Conservation (phyloP, 1,140 invertebrate genomes). For the Triops longicaudatus region DNA sequence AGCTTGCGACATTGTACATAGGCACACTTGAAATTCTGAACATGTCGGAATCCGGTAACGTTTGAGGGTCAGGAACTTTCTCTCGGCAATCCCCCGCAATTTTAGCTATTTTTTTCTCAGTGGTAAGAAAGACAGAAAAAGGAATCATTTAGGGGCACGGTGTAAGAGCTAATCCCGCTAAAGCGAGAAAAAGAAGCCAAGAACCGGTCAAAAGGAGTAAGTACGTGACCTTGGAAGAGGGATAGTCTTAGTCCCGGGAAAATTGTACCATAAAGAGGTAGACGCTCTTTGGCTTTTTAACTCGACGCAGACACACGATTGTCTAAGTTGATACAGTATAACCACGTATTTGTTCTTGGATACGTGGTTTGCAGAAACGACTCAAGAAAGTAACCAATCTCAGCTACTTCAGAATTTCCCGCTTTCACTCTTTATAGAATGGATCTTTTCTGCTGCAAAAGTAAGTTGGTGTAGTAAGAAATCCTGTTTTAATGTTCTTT, state of each 20-base stretch:
- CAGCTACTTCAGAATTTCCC: too few relatives aligned
- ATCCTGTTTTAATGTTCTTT: too few relatives aligned
- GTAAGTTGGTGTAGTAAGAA: too few relatives aligned
- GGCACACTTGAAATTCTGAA: not conserved
- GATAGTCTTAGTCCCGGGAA: not conserved
- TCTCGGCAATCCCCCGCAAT: not conserved
- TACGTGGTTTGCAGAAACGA: too few relatives aligned
- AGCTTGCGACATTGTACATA: not conserved
- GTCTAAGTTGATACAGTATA: not conserved
- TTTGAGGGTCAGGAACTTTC: not conserved
- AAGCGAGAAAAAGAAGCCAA: not conserved
- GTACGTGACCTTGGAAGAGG: not conserved
- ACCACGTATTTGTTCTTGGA: not conserved
- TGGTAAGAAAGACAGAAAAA: not conserved
- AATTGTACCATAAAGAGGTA: not conserved
- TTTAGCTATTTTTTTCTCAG: too few relatives aligned
- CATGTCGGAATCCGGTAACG: not conserved
- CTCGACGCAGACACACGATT: not conserved
- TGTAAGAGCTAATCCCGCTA: not conserved
- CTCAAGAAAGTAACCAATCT: too few relatives aligned
- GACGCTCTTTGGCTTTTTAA: not conserved
- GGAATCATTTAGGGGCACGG: not conserved
- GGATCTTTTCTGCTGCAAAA: too few relatives aligned
- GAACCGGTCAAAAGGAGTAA: constrained; percentile 6
- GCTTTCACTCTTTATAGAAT: too few relatives aligned